phyloP scores from a whole-genome alignment of 2,113 vertebrate genomes.

The Xiphorhynchus elegans region DNA sequence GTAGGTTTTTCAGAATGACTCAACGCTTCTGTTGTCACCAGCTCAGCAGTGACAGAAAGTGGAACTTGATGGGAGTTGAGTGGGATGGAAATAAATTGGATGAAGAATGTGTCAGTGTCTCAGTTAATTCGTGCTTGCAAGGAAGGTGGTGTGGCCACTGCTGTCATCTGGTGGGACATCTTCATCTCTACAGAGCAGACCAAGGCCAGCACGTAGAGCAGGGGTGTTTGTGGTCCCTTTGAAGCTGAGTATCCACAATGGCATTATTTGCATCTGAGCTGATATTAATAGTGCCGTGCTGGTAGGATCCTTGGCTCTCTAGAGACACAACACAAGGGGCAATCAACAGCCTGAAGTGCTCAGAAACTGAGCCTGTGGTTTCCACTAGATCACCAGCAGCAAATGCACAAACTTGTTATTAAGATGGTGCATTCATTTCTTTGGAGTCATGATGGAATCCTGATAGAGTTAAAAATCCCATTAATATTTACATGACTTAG shows the following conservation, averaged over 20 bases:
- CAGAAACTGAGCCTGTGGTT: neutral
- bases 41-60: neutral
- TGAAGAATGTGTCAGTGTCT: neutral
- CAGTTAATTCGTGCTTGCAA: neutral
- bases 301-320: neutral
- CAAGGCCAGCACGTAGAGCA: neutral
- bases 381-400: neutral
- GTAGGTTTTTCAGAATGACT: neutral
- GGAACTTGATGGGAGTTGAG: neutral
- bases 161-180: neutral
- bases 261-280: neutral
- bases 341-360: neutral
- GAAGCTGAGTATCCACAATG: neutral
- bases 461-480: slow-evolving; percentile 36
- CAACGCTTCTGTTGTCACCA: neutral
- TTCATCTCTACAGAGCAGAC: neutral
- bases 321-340: neutral
- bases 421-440: slow-evolving; percentile 4
- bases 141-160: neutral
- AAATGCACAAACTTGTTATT: neutral
- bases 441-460: slow-evolving; percentile 11
- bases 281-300: rapidly evolving
- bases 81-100: neutral
- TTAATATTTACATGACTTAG: slow-evolving; percentile 59
- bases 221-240: neutral